Percentiles rank a stretch among this genome's conserved stretches.
phyloP scores from a whole-genome alignment of 1,140 invertebrate species.

The Drosophila prosaltans region DNA sequence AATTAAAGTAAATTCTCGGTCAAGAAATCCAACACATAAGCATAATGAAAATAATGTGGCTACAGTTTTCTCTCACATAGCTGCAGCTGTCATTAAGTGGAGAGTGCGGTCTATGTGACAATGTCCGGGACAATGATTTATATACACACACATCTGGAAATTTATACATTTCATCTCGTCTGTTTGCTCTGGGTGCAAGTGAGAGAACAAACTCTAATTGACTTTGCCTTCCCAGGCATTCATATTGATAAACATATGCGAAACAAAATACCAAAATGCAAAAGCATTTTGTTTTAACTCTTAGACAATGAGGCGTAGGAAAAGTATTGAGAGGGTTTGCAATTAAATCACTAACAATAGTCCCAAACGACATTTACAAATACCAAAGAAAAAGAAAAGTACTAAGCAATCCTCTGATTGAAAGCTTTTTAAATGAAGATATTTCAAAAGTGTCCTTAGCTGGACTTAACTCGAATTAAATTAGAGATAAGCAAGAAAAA shows the following conservation, averaged over 20 bases:
- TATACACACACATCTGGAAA: slow-evolving; percentile 44
- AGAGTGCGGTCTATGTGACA: slow-evolving; percentile 39
- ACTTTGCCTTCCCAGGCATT: slow-evolving; percentile 42
- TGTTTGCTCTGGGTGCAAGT: slow-evolving; percentile 26
- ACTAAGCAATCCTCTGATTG: no score
- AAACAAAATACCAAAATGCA: slow-evolving; percentile 43
- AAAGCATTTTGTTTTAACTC: not conserved
- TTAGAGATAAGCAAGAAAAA: no score
- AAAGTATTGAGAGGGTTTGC: no score
- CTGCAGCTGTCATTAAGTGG: slow-evolving; percentile 78
- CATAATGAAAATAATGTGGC: slow-evolving; percentile 78
- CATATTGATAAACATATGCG: slow-evolving; percentile 68
- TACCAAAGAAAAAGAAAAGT: no score
- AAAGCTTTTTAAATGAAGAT: no score
- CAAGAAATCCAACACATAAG: slow-evolving; percentile 40
- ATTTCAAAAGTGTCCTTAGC: no score
- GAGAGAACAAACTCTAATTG: slow-evolving; percentile 51
- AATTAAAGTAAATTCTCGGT: slow-evolving; percentile 44
- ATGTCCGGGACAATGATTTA: slow-evolving; percentile 51
- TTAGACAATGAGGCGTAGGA: slow-evolving; percentile 32
- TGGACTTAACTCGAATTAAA: no score
- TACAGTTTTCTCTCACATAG: slow-evolving; percentile 55
- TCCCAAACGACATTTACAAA: no score
- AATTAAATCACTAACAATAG: no score
- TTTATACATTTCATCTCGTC: slow-evolving; percentile 33